These are phyloP conservation scores for Uropsilus gracilis DNA, from an alignment of 2,113 vertebrate species.

Conservation along the genomic window DNA sequence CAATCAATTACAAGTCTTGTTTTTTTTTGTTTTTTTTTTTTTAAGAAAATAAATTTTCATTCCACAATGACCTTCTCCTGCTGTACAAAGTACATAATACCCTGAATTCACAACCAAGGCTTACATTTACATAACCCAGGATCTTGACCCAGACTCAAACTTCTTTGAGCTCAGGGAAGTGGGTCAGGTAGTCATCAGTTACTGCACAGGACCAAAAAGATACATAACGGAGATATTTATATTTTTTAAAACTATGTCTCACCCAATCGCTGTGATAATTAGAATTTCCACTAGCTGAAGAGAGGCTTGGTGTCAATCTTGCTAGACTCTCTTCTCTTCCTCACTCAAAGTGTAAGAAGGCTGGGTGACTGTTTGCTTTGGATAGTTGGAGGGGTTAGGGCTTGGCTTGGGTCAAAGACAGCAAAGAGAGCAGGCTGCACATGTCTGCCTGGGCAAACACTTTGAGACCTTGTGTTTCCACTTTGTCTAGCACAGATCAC, in stretches of 20 bases:
- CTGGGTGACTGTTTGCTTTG: neutral
- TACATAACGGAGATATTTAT: neutral
- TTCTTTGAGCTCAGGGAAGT: neutral
- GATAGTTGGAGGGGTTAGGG: neutral
- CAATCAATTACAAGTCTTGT: neutral
- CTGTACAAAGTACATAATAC: neutral
- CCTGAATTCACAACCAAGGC: neutral
- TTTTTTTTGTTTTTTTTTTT: neutral
- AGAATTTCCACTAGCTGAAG: too few relatives aligned
- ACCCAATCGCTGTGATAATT: neutral
- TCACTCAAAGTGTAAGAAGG: neutral
- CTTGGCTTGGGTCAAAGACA: neutral
- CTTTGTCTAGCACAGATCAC: neutral
- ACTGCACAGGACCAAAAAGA: neutral
- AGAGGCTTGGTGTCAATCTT: neutral
- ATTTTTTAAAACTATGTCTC: neutral
- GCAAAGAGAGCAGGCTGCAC: neutral
- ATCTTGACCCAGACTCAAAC: neutral
- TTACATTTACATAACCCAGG: neutral
- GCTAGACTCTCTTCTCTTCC: neutral
- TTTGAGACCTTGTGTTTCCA: neutral
- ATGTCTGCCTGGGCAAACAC: too few relatives aligned
- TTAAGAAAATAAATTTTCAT: neutral
- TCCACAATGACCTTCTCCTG: neutral
- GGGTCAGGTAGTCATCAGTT: neutral